A percentile compares a stretch with the other conserved stretches of the same genome.
Conservation (phyloP, 2,888 invertebrate genomes). For the Mimas tiliae region DNA sequence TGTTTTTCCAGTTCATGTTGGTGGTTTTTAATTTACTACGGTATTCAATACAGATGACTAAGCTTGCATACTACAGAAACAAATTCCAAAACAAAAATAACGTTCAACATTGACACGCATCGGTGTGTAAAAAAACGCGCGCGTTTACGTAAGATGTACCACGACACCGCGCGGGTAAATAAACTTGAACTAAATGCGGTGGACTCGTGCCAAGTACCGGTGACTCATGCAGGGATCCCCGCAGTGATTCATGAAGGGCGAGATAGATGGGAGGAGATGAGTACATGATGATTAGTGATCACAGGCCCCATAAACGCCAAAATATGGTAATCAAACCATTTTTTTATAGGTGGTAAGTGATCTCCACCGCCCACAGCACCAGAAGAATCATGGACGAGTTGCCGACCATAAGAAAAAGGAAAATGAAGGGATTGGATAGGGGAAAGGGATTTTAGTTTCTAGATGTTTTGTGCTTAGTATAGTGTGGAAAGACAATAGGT, state of each 20-base stretch:
- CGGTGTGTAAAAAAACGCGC: neutral
- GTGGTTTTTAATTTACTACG: neutral
- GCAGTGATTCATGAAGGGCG: slow-evolving; percentile 43
- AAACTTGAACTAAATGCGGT: slow-evolving; percentile 53
- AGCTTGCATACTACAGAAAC: neutral
- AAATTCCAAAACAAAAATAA: slow-evolving; percentile 18
- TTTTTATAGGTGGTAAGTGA: too few species aligned
- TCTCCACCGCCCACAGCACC: too few species aligned
- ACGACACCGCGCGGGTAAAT: slow-evolving; percentile 8
- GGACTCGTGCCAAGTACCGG: slow-evolving; percentile 48
- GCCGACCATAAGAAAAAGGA: too few species aligned
- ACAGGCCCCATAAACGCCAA: too few species aligned
- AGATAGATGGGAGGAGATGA: neutral
- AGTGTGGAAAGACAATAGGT: too few species aligned
- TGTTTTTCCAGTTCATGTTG: neutral
- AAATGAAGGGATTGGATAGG: too few species aligned
- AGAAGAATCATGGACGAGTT: too few species aligned
- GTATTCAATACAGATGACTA: neutral
- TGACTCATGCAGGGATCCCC: slow-evolving; percentile 57
- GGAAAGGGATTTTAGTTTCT: too few species aligned
- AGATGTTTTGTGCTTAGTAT: too few species aligned
- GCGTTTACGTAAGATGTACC: slow-evolving; percentile 11
- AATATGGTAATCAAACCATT: too few species aligned
- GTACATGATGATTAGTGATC: too few species aligned
- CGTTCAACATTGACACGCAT: slow-evolving; percentile 15